Conservation (phyloP, 2,888 invertebrate genomes). For the Micoletzkya japonica region DNA sequence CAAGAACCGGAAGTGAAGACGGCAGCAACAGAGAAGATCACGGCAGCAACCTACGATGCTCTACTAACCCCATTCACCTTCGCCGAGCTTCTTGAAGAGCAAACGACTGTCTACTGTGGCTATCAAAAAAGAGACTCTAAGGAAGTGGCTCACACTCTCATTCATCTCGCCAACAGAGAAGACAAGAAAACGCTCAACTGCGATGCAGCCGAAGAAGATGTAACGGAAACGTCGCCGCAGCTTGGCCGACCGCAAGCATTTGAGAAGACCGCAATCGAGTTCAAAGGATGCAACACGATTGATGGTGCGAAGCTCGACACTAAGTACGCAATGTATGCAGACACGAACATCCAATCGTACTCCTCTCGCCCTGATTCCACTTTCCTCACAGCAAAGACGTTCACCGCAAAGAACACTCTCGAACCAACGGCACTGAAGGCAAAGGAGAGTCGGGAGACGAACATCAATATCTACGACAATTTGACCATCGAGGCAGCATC, state of each 20-base stretch:
- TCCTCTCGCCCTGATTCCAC: background rate
- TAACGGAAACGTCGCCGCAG: constrained; percentile 40
- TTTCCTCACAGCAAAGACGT: constrained; percentile 23
- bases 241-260: constrained; percentile 32
- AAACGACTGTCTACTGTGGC: constrained; percentile 43
- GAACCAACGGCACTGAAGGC: constrained; percentile 32
- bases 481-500: background rate
- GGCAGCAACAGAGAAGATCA: constrained; percentile 7
- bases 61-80: constrained; percentile 34
- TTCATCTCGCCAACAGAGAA: constrained; percentile 34
- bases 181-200: constrained; percentile 36
- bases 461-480: background rate
- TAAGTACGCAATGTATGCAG: constrained; percentile 4
- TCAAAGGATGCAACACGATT: constrained; percentile 1
- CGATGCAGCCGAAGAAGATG: constrained; percentile 51
- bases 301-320: constrained; percentile 10
- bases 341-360: constrained; percentile 11
- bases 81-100: constrained; percentile 43
- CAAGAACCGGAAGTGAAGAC: constrained; percentile 8
- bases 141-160: constrained; percentile 29
- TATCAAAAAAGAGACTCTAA: constrained; percentile 39
- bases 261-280: constrained; percentile 6
- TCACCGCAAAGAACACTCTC: constrained; percentile 35
- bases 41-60: background rate
- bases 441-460: constrained; percentile 28